Percentiles rank a stretch among this genome's conserved stretches.
phyloP scores from a whole-genome alignment of 2,113 vertebrate genomes.

The Rhynchopsitta pachyrhyncha region DNA sequence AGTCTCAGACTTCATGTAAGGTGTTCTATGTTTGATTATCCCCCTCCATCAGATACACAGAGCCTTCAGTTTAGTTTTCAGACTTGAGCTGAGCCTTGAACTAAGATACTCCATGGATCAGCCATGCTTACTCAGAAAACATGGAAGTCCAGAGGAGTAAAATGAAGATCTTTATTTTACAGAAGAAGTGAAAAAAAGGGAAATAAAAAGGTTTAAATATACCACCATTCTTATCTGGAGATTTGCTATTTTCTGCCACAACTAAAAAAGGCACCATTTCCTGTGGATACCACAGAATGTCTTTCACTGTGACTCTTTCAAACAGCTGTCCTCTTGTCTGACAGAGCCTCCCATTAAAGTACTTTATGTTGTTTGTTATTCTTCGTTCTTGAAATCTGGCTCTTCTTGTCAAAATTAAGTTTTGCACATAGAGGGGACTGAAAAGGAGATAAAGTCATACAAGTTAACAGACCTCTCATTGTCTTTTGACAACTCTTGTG shows the following conservation, averaged over 20 bases:
- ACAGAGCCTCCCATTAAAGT: not conserved
- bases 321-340: not conserved
- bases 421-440: not conserved
- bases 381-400: not conserved
- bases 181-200: not conserved
- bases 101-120: not conserved
- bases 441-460: not conserved
- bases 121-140: not conserved
- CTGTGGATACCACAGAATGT: not conserved
- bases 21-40: not conserved
- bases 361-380: not conserved
- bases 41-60: not conserved
- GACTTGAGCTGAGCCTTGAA: not conserved
- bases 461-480: slow-evolving; percentile 16
- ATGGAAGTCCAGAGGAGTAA: not conserved
- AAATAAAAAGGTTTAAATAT: not conserved
- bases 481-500: not conserved
- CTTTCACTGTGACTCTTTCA: not conserved
- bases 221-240: not conserved
- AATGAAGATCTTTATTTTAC: not conserved
- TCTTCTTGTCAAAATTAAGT: slow-evolving; percentile 12
- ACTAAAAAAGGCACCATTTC: not conserved
- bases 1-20: not conserved
- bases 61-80: not conserved
- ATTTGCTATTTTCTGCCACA: not conserved